Evolutionary conservation across 2,113 vertebrate species (phyloP).

Genomic region (Bostrychus sinensis): DNA sequence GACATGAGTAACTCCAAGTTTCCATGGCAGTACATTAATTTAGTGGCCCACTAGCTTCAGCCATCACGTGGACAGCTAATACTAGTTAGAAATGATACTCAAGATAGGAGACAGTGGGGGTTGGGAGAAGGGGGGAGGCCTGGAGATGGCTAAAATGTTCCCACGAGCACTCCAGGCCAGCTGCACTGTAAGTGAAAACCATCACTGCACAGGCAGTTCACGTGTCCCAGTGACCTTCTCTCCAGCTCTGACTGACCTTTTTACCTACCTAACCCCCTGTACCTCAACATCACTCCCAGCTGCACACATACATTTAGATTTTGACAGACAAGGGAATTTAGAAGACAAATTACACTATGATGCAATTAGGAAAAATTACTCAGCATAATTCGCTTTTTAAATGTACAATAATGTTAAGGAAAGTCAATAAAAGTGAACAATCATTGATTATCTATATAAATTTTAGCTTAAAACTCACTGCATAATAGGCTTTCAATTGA

Average conservation of each 20-base stretch:
- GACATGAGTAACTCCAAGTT: conserved; percentile 66
- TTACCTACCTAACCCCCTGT: conserved; percentile 56
- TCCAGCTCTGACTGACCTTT: conserved; percentile 65
- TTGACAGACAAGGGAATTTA: not conserved
- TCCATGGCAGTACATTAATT: conserved; percentile 75
- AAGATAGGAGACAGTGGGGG: conserved; percentile 36
- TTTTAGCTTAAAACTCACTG: not conserved
- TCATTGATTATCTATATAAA: not conserved
- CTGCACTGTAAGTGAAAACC: conserved; percentile 80
- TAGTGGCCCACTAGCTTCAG: conserved; percentile 58
- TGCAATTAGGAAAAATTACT: conserved; percentile 12
- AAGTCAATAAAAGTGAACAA: not conserved
- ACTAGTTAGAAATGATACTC: conserved; percentile 56
- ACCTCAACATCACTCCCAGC: conserved; percentile 53
- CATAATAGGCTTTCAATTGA: not conserved
- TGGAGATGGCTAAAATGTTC: conserved; percentile 66
- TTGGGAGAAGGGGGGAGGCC: conserved; percentile 6
- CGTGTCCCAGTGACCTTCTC: conserved; percentile 80
- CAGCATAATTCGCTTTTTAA: conserved; percentile 14
- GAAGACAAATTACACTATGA: not conserved
- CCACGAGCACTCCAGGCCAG: conserved; percentile 71
- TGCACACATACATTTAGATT: conserved; percentile 42
- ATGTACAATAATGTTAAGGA: not conserved
- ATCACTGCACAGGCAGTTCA: conserved; percentile 64
- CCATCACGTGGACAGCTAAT: conserved; percentile 62